Base-by-base conservation (phyloP, 2,888 invertebrate genomes). In the Sturmia bella region DNA sequence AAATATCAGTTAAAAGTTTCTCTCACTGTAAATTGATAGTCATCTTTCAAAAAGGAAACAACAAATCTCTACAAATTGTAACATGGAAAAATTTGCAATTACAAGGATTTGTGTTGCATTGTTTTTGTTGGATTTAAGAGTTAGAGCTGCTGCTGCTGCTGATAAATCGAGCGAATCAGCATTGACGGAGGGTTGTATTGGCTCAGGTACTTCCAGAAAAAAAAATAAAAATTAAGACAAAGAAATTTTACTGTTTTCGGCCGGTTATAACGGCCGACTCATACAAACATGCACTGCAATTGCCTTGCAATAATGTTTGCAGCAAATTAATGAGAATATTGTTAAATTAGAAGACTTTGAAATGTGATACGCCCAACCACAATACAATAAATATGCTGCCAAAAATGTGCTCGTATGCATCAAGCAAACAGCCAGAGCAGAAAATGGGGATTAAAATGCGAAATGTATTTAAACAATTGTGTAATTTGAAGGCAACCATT, bases 301-400 rank as follows among this genome's bases (percentile, higher is more conserved):
- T 45, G 24, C 19, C 6, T n/a, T 48, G 39, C 63, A 32, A 9
- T 32, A 32, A 3, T 61, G 87, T 82, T 87, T 85, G 86, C 52
- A 70, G 72, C 37, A 54, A 59, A 89, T 89, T 89, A 88, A 89
- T 89, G 89, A 88, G 89, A 89, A 89, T 89, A 89, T 89, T 89
- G 89, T 88, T 89, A 88, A 89, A 89, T 89, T 89, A 88, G 88
- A 86, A 85, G 89, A 86, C 87, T 89, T 87, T 89, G 89, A 89
- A 89, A 89, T 89, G 89, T 86, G 89, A 89, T 89, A 89, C 87
- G 87, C 87, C 87, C 84, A 84, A 84, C 84, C 84, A 84, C 84
- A 84, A 84, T 79, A 63, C 59, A 61, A 75, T 50, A 80, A 72
- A 82, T 63, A 80, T 59, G 59, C 61, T 76, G 50, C 27, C 61